Conservation (phyloP, 37 sponge, comb jelly and placozoan genomes). For the Lycopodina hypogea region DNA sequence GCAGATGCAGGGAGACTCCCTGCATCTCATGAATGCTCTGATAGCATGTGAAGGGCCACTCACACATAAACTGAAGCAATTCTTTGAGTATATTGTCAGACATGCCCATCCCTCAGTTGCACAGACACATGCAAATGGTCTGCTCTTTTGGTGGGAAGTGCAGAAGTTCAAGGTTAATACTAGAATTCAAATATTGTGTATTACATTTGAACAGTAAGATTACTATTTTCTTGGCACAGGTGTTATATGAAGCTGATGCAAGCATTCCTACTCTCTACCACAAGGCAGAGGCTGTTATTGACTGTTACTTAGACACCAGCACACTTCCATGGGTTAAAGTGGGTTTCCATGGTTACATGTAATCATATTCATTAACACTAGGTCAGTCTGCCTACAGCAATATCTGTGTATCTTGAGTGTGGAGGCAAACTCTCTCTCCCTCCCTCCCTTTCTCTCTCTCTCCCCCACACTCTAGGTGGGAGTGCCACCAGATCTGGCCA, state of each 20-base stretch:
- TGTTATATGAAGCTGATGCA: constrained; percentile 2
- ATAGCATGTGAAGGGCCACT: background rate
- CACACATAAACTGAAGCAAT: constrained; percentile 8
- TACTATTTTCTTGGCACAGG: background rate
- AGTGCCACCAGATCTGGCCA: constrained; percentile 1
- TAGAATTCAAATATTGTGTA: background rate
- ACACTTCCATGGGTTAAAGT: constrained; percentile 29
- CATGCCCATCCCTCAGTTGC: background rate
- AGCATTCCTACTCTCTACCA: background rate
- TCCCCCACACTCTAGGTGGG: background rate
- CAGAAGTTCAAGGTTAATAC: constrained; percentile 24
- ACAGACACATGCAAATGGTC: background rate
- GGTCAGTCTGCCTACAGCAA: background rate
- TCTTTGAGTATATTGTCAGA: background rate
- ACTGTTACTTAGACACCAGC: constrained; percentile 24
- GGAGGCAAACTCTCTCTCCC: constrained; percentile 8
- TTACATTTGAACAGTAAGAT: background rate
- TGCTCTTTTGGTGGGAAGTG: constrained; percentile 24
- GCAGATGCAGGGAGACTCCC: background rate
- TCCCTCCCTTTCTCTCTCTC: constrained; percentile 10
- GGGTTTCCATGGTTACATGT: background rate
- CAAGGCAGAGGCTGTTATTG: constrained; percentile 21
- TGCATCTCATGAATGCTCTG: background rate
- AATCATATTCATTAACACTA: background rate
- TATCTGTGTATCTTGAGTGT: background rate